Evolutionary conservation across 1,140 invertebrate species (phyloP).

Genomic region (Mycetomoellerius zeteki): DNA sequence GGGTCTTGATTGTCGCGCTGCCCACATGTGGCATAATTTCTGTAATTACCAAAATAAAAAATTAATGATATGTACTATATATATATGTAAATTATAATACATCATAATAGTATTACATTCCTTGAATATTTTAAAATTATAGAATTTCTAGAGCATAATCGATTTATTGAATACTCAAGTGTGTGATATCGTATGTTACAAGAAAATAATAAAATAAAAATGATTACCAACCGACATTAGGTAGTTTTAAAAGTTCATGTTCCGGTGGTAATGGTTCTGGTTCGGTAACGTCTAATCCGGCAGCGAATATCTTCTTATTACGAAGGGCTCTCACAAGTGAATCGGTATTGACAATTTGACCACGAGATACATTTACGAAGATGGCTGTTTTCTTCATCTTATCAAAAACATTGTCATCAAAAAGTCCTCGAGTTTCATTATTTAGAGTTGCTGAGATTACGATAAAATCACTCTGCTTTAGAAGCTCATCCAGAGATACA

Average conservation of each 20-base stretch:
- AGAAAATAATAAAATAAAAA: slow-evolving; percentile 23
- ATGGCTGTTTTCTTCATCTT: slow-evolving; percentile 94
- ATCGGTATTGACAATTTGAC: slow-evolving; percentile 92
- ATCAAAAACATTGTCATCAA: slow-evolving; percentile 90
- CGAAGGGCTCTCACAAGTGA: slow-evolving; percentile 92
- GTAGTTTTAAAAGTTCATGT: slow-evolving; percentile 91
- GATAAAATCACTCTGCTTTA: slow-evolving; percentile 92
- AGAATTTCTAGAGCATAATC: neutral
- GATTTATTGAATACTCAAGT: slow-evolving; percentile 19
- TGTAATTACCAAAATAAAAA: slow-evolving; percentile 84
- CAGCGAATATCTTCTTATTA: slow-evolving; percentile 91
- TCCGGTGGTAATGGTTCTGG: slow-evolving; percentile 95
- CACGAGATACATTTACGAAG: slow-evolving; percentile 93
- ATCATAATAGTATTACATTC: slow-evolving; percentile 17
- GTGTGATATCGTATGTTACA: neutral
- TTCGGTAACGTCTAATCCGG: slow-evolving; percentile 96
- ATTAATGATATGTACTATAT: slow-evolving; percentile 25
- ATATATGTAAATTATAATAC: slow-evolving; percentile 31
- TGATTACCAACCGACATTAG: slow-evolving; percentile 91
- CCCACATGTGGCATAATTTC: slow-evolving; percentile 95
- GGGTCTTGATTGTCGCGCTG: slow-evolving; percentile 93
- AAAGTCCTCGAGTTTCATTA: slow-evolving; percentile 90
- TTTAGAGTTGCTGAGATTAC: slow-evolving; percentile 91
- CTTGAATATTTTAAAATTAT: slow-evolving; percentile 3
- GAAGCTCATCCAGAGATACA: slow-evolving; percentile 91